These are phyloP conservation scores for Xenopus borealis DNA, from an alignment of 2,113 vertebrate species.

Conservation along the genomic window DNA sequence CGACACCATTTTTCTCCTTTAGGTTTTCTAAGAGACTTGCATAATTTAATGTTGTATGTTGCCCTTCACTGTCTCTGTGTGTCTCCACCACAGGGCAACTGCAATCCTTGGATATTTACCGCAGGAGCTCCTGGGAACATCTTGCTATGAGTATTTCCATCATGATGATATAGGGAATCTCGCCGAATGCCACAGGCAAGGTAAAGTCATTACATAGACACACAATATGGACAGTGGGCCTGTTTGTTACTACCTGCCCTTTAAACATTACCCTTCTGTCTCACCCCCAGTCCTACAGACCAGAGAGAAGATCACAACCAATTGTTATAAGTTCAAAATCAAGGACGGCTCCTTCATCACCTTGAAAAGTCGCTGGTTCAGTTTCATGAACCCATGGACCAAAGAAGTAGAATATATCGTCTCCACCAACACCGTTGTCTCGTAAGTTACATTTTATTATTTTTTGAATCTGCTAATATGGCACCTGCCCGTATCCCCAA, in stretches of 20 bases:
- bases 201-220: constrained; percentile 55
- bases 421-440: constrained; percentile 94
- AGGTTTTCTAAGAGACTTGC: too few species aligned
- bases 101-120: constrained; percentile 96
- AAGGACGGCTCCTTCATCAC: constrained; percentile 98
- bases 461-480: too few species aligned
- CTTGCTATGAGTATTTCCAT: constrained; percentile 98
- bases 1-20: too few species aligned
- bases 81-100: constrained; percentile 75
- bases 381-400: constrained; percentile 99
- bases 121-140: constrained; percentile 96
- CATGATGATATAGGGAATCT: constrained; percentile 96
- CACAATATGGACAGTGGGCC: too few species aligned
- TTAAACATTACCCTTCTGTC: constrained; percentile 16
- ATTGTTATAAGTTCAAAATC: constrained; percentile 98
- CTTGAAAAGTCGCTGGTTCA: constrained; percentile 95
- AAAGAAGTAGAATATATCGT: constrained; percentile 99
- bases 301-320: constrained; percentile 94
- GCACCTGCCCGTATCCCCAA: too few species aligned
- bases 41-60: too few species aligned
- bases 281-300: constrained; percentile 86
- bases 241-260: too few species aligned
- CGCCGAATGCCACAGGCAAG: constrained; percentile 95
- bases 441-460: constrained; percentile 73
- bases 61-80: too few species aligned